Conservation (phyloP, 2,113 vertebrate genomes). For the Calypte anna region DNA sequence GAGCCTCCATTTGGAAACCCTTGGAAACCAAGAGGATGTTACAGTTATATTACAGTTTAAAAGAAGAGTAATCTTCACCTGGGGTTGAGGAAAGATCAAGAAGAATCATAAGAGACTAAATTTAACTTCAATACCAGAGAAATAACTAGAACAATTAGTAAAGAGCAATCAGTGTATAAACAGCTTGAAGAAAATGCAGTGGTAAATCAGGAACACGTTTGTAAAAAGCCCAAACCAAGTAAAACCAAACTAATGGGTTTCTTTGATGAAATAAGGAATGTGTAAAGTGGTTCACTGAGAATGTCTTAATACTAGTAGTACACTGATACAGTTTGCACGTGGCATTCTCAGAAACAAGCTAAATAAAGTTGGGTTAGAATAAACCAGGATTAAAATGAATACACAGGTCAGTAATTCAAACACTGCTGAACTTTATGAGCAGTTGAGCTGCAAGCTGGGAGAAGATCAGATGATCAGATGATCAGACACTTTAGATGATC, state of each 20-base stretch:
- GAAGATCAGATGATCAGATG: not conserved
- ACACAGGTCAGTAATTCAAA: slow-evolving; percentile 23
- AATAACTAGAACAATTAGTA: slow-evolving; percentile 58
- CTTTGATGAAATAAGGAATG: slow-evolving; percentile 10
- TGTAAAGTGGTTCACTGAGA: not conserved
- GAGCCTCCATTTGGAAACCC: not conserved
- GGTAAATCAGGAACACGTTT: slow-evolving; percentile 34
- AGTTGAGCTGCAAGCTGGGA: not conserved
- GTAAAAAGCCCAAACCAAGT: slow-evolving; percentile 51
- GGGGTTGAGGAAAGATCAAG: not conserved
- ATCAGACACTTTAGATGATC: not conserved
- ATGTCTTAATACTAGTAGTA: not conserved
- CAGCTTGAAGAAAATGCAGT: slow-evolving; percentile 21
- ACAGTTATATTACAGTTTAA: not conserved
- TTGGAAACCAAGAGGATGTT: not conserved
- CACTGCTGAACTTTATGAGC: not conserved
- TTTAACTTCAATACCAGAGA: slow-evolving; percentile 50
- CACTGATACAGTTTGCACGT: not conserved
- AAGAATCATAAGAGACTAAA: slow-evolving; percentile 44
- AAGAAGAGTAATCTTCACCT: not conserved
- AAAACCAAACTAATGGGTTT: slow-evolving; percentile 52
- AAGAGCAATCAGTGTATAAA: slow-evolving; percentile 58
- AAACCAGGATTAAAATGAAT: not conserved
- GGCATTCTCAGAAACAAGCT: slow-evolving; percentile 4
- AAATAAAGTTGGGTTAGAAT: not conserved